Percentiles rank a stretch among this genome's conserved stretches.
Evolutionary conservation across 1,140 invertebrate species (phyloP).

Genomic region (Geopemphigus sp.): DNA sequence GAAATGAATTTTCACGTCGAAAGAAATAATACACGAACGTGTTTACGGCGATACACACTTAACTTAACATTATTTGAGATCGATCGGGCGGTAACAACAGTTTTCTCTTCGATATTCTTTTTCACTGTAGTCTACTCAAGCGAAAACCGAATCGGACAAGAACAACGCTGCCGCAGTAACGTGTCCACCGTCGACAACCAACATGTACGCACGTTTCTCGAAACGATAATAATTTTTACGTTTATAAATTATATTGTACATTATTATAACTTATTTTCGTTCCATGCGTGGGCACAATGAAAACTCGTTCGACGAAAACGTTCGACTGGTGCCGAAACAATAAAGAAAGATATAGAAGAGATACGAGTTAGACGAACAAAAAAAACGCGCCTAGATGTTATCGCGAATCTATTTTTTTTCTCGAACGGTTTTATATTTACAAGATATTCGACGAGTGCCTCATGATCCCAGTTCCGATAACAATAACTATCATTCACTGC

Average conservation of each 20-base stretch:
- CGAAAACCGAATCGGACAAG: slow-evolving; percentile 13
- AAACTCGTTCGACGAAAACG: background rate
- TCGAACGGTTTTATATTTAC: background rate
- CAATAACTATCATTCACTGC: background rate
- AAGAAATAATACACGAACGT: slow-evolving; percentile 30
- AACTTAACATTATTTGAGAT: slow-evolving; percentile 24
- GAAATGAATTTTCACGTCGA: slow-evolving; percentile 25
- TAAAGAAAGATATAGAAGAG: background rate
- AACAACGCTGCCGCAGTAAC: background rate
- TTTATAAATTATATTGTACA: background rate
- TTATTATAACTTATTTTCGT: background rate
- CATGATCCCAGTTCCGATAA: slow-evolving; percentile 1
- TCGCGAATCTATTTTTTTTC: slow-evolving; percentile 9
- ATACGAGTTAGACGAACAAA: background rate
- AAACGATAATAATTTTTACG: slow-evolving; percentile 15
- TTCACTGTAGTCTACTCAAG: background rate
- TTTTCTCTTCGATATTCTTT: background rate
- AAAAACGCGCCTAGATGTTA: background rate
- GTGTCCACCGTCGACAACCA: background rate
- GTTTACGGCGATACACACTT: background rate
- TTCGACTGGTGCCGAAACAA: background rate
- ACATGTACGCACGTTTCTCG: background rate
- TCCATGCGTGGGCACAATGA: background rate
- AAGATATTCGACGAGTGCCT: background rate
- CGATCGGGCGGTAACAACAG: slow-evolving; percentile 28